phyloP scores from a whole-genome alignment of 2,888 invertebrate genomes.

The Psylliodes chrysocephalus region DNA sequence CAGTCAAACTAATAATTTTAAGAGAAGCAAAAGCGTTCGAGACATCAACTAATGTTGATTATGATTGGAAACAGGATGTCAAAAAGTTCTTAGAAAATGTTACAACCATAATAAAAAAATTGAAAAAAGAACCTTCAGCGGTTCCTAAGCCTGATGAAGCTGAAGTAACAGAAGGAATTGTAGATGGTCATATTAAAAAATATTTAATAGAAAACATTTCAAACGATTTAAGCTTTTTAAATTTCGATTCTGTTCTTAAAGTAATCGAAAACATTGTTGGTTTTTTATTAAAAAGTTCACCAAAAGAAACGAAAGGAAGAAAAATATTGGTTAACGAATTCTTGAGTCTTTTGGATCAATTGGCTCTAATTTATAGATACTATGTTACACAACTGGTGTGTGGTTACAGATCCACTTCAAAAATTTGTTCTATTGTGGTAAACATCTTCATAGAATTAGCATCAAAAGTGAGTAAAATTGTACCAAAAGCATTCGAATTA shows the following conservation, averaged over 20 bases:
- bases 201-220: slow-evolving; percentile 72
- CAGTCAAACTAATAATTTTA: not conserved
- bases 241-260: slow-evolving; percentile 64
- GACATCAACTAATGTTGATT: not conserved
- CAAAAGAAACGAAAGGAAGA: slow-evolving; percentile 48
- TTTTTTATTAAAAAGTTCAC: slow-evolving; percentile 64
- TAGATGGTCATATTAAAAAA: slow-evolving; percentile 72
- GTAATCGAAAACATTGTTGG: slow-evolving; percentile 56
- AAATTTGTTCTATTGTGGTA: slow-evolving; percentile 84
- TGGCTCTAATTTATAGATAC: slow-evolving; percentile 78
- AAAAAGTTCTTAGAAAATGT: not conserved
- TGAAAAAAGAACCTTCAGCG: slow-evolving; percentile 43
- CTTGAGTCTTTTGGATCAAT: slow-evolving; percentile 82
- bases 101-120: slow-evolving; percentile 38
- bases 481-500: not conserved
- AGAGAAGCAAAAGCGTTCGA: no score
- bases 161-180: slow-evolving; percentile 59
- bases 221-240: slow-evolving; percentile 70
- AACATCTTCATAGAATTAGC: slow-evolving; percentile 87
- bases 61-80: not conserved
- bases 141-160: slow-evolving; percentile 49
- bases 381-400: slow-evolving; percentile 82
- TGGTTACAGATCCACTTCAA: slow-evolving; percentile 81
- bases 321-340: slow-evolving; percentile 54
- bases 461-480: slow-evolving; percentile 68